A percentile compares a stretch with the other conserved stretches of the same genome.
Conservation (phyloP, 2,113 vertebrate species). For the Vulpes vulpes region DNA sequence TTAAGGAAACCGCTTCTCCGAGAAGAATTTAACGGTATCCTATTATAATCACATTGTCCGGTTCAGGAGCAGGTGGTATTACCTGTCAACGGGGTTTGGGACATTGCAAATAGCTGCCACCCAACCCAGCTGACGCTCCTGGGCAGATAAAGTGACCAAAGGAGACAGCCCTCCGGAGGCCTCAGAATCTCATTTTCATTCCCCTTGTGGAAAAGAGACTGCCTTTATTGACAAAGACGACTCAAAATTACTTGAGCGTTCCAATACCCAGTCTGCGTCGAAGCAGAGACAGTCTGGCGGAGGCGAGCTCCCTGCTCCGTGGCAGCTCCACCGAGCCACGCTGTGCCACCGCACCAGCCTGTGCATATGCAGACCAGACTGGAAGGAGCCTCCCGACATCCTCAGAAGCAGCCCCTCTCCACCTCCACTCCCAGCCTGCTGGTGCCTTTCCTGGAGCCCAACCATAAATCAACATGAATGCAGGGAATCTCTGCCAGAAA, state of each 20-base stretch:
- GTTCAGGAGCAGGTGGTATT: constrained; percentile 57
- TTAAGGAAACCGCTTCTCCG: constrained; percentile 15
- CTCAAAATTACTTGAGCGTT: constrained; percentile 72
- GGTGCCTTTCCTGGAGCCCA: constrained; percentile 63
- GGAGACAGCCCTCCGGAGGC: constrained; percentile 46
- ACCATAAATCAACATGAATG: neutral
- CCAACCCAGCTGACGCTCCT: neutral
- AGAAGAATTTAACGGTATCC: constrained; percentile 22
- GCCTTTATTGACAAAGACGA: constrained; percentile 75
- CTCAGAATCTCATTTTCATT: constrained; percentile 71
- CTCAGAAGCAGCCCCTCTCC: constrained; percentile 60
- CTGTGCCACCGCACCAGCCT: neutral
- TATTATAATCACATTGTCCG: constrained; percentile 15
- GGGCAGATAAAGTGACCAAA: constrained; percentile 58
- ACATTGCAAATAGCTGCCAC: constrained; percentile 44
- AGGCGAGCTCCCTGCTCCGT: constrained; percentile 45
- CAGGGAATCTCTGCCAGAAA: constrained; percentile 49
- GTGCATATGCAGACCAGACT: constrained; percentile 57
- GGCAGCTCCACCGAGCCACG: neutral
- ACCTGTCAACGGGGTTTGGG: constrained; percentile 56
- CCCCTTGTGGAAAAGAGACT: constrained; percentile 64
- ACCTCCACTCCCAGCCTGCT: constrained; percentile 56
- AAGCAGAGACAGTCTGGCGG: constrained; percentile 74
- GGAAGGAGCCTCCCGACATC: constrained; percentile 56
- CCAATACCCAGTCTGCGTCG: constrained; percentile 66